These are phyloP conservation scores for Centroberyx gerrardi DNA, from an alignment of 2,797 vertebrate genomes.

Conservation along the genomic window DNA sequence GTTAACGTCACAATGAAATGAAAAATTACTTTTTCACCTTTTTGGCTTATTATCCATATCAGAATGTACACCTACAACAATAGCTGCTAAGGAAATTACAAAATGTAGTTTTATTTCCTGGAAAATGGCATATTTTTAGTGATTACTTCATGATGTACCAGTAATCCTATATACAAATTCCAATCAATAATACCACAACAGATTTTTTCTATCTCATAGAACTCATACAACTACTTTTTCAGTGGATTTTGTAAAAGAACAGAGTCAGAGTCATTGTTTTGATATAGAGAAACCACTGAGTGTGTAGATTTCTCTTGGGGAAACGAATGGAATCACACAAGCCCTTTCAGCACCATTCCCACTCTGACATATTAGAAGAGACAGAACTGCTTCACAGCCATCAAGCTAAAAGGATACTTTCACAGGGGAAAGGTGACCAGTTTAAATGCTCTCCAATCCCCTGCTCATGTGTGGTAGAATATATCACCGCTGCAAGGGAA, in stretches of 20 bases:
- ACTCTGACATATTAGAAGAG: constrained; percentile 73
- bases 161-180: not conserved
- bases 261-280: not conserved
- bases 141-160: no score
- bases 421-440: constrained; percentile 75
- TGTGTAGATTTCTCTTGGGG: constrained; percentile 2
- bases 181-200: no score
- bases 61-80: no score
- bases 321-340: constrained; percentile 24
- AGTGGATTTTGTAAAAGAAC: not conserved
- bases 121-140: no score
- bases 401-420: constrained; percentile 75
- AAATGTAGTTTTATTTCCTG: no score
- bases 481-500: constrained; percentile 74
- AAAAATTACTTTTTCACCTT: no score
- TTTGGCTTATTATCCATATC: no score
- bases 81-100: no score
- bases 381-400: constrained; percentile 72
- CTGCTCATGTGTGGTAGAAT: constrained; percentile 84
- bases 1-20: no score
- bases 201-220: not conserved
- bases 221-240: not conserved
- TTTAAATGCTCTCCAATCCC: constrained; percentile 80
- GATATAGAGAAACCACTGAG: not conserved
- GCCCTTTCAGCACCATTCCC: constrained; percentile 14